These are phyloP conservation scores for Paedocypris micromegethes DNA, from an alignment of 2,797 vertebrate species.

Conservation along the genomic window DNA sequence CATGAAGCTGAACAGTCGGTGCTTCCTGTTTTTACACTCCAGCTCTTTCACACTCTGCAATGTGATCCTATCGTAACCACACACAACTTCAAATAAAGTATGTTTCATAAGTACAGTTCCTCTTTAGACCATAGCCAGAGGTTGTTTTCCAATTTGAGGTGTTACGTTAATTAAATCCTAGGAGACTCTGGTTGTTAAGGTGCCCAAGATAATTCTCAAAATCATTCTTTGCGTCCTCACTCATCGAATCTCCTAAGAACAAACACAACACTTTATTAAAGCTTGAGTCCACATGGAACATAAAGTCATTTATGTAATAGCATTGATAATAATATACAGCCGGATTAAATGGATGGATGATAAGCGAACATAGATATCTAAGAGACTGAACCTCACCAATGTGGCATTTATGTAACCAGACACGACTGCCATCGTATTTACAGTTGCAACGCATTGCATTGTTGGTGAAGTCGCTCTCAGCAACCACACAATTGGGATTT, in stretches of 20 bases:
- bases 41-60: no score
- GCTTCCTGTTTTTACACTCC: no score
- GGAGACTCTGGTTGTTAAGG: constrained; percentile 87
- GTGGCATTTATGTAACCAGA: constrained; percentile 97
- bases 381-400: constrained; percentile 65
- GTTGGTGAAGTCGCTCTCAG: constrained; percentile 96
- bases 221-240: constrained; percentile 84
- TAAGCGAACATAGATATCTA: no score
- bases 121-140: constrained; percentile 3
- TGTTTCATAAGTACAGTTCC: constrained; percentile 3
- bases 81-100: no score
- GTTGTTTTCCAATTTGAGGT: constrained; percentile 2
- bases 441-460: constrained; percentile 98
- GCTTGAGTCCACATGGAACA: background rate
- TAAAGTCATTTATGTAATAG: no score
- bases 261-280: constrained; percentile 2
- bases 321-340: no score
- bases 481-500: constrained; percentile 90
- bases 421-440: constrained; percentile 90
- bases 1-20: no score
- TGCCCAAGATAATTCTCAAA: constrained; percentile 95
- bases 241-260: constrained; percentile 81
- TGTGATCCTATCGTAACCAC: no score
- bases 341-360: no score
- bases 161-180: constrained; percentile 46